Evolutionary conservation across 2,113 vertebrate species (phyloP), one percentile per base, ranked within the genome.

Genomic region (Cynopterus brachyotis): DNA sequence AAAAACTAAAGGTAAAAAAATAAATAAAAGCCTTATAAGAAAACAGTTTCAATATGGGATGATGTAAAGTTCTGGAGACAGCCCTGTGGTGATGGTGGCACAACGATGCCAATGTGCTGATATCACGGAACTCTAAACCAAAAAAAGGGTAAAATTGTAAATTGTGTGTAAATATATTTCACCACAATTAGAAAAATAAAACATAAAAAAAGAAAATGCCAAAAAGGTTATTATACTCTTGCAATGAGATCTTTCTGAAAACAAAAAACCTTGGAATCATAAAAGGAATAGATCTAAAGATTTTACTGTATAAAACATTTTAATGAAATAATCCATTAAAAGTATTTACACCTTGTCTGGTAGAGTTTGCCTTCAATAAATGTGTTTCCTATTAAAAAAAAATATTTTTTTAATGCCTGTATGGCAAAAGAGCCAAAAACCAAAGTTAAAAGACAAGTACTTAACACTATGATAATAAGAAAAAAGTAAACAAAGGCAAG

Each of bases 401-500:
- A 15, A 47, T 13, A 13, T 47, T 13, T 47, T 47, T 47, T 47
- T 92, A 85, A 88, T 84, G 76, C 22, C 42, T 70, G 30, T 67
- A 80, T 80, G 11, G 93, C 40, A 95, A 84, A 92, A 57, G 16
- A 89, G 28, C 5, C 40, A 66, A 50, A 79, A 94, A 88, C 70
- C 59, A 96, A 92, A 69, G 20, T 57, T 87, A 80, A 62, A 87
- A 81, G 47, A 96, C 16, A 82, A 64, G 40, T 40, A 73, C 45
- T 82, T 42, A 87, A 76, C 70, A 37, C 20, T 94, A 91, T 35
- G 91, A 86, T 3, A 86, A 20, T 35, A 75, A 57, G 5, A 2
- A 45, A 79, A 53, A 47, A 64, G 6, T 10, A 76, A 28, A 53
- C 70, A 73, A 70, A 62, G 32, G 67, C 3, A 40, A 35, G 32